Conservation (phyloP, 2,113 vertebrate species). For the Melanerpes aurifrons region DNA sequence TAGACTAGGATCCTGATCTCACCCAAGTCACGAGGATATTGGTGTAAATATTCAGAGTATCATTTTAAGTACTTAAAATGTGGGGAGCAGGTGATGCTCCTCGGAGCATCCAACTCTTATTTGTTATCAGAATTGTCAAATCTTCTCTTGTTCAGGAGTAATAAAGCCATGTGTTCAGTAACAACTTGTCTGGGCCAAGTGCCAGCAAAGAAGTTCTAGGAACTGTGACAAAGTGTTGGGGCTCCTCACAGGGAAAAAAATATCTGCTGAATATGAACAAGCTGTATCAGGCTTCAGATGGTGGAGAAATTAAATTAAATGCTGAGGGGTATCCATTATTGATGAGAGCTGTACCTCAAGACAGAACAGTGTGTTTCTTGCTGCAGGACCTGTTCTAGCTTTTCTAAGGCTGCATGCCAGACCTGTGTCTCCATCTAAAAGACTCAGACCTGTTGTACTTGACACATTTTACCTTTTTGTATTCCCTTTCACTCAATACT, state of each 20-base stretch:
- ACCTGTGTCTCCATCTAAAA: background rate
- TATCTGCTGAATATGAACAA: slow-evolving; percentile 16
- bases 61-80: rapidly evolving
- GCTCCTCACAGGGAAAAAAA: slow-evolving; percentile 4
- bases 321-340: background rate
- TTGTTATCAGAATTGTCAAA: background rate
- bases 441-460: background rate
- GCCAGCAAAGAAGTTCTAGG: background rate
- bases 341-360: background rate
- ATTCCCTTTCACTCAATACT: background rate
- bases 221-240: background rate
- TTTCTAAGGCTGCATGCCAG: background rate
- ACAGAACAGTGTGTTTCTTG: background rate
- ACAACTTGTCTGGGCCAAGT: background rate
- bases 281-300: background rate
- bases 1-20: background rate
- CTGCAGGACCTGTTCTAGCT: background rate
- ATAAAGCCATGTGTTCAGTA: background rate
- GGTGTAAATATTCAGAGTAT: background rate
- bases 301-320: background rate
- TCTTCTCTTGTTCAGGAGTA: background rate
- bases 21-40: background rate
- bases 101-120: background rate
- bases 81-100: background rate
- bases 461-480: rapidly evolving